Conservation (phyloP, 1,140 invertebrate species). For the Diplogasteroides magnus region DNA sequence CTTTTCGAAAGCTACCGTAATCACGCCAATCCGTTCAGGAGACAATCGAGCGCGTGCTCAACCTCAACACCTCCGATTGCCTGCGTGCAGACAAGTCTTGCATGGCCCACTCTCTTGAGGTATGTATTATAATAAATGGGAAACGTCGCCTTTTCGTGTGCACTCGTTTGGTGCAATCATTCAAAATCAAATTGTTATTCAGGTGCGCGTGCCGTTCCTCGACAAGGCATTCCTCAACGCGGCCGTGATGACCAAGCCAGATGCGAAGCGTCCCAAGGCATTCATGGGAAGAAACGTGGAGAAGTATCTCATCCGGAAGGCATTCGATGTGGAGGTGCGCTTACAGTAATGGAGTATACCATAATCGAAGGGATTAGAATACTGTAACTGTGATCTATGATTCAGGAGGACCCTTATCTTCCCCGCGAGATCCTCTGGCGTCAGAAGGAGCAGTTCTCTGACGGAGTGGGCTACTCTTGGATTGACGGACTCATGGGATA, state of each 20-base stretch:
- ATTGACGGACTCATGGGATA: constrained; percentile 48
- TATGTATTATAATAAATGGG: no score
- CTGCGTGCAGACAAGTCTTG: constrained; percentile 54
- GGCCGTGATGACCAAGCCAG: constrained; percentile 42
- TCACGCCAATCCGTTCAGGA: constrained; percentile 29
- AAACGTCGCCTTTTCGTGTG: no score
- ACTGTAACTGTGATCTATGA: neutral
- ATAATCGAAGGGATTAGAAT: neutral
- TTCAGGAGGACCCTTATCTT: constrained; percentile 48
- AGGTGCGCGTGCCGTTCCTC: constrained; percentile 51
- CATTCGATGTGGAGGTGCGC: constrained; percentile 43
- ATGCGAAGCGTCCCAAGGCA: constrained; percentile 37
- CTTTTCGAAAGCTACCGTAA: constrained; percentile 3
- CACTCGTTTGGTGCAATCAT: no score
- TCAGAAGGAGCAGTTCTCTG: constrained; percentile 55
- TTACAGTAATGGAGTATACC: constrained; percentile 5
- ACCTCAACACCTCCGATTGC: constrained; percentile 49
- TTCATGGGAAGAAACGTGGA: constrained; percentile 39
- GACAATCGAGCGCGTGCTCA: constrained; percentile 47
- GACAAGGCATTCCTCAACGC: constrained; percentile 50
- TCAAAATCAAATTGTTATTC: neutral
- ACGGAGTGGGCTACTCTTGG: constrained; percentile 54
- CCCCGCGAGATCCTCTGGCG: constrained; percentile 47
- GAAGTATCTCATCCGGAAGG: constrained; percentile 49
- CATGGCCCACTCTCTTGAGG: constrained; percentile 50